Percentiles rank a stretch among this genome's conserved stretches.
Evolutionary conservation across 2,888 invertebrate genomes (phyloP).

Genomic region (Synergus umbraculus): DNA sequence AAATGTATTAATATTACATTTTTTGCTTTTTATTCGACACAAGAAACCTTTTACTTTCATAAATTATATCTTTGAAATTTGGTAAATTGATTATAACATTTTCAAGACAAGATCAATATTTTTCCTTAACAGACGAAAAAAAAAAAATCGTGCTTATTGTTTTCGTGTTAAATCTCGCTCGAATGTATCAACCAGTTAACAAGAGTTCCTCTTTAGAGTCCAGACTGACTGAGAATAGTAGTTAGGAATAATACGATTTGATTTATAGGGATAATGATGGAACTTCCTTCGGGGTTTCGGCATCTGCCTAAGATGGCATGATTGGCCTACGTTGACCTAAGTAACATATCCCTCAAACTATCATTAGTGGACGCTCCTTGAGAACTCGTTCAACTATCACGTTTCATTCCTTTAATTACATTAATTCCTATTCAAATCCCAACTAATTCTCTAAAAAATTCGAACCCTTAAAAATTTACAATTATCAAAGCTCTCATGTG

Average conservation of each 20-base stretch:
- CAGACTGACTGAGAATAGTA: neutral
- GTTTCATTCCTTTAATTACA: no score
- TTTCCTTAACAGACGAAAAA: no score
- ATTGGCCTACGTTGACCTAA: neutral
- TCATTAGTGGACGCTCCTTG: neutral
- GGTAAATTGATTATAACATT: no score
- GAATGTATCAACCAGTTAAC: neutral
- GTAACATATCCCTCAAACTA: neutral
- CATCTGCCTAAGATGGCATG: constrained; percentile 4
- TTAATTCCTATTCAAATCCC: neutral
- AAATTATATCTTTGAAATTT: no score
- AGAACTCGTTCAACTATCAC: neutral
- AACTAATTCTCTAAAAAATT: neutral
- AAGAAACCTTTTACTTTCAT: no score
- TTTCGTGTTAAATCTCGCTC: no score
- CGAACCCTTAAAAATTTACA: no score
- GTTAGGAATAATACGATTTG: neutral
- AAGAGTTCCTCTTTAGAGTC: neutral
- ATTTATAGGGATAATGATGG: neutral
- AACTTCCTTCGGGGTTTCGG: neutral
- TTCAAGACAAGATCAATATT: no score
- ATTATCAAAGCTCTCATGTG: neutral
- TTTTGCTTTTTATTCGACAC: no score
- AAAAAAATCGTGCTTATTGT: no score
- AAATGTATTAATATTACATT: no score